Evolutionary conservation across 2,797 vertebrate species (phyloP).

Genomic region (Xenopus petersii): DNA sequence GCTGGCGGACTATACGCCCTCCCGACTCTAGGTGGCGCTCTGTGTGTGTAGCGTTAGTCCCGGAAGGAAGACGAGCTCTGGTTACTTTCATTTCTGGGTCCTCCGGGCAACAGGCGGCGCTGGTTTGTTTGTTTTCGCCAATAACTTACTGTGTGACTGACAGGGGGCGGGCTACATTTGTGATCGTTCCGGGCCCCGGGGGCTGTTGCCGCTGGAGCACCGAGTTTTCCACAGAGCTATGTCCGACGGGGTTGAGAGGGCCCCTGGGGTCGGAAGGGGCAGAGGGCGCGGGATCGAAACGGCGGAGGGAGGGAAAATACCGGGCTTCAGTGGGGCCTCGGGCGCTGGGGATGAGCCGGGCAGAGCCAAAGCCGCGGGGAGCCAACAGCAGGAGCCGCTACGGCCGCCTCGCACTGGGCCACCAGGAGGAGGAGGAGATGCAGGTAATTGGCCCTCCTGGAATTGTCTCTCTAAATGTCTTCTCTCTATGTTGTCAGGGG

Average conservation of each 20-base stretch:
- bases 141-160: neutral
- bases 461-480: too few relatives aligned
- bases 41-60: too few relatives aligned
- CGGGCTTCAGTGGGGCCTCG: slow-evolving; percentile 32
- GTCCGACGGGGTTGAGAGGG: slow-evolving; percentile 78
- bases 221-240: slow-evolving; percentile 57
- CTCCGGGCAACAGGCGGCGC: slow-evolving; percentile 5
- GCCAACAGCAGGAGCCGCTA: slow-evolving; percentile 72
- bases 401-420: slow-evolving; percentile 82
- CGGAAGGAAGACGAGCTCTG: too few relatives aligned
- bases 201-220: slow-evolving; percentile 10
- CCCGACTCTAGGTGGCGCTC: neutral
- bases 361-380: slow-evolving; percentile 52
- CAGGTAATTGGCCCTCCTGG: slow-evolving; percentile 6
- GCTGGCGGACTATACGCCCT: neutral
- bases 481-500: too few relatives aligned
- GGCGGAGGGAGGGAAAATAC: slow-evolving; percentile 18
- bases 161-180: slow-evolving; percentile 24
- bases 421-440: slow-evolving; percentile 62
- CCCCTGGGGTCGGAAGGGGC: slow-evolving; percentile 77
- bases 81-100: too few relatives aligned
- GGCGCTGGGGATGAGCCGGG: slow-evolving; percentile 17
- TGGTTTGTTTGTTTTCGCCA: neutral
- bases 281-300: slow-evolving; percentile 52
- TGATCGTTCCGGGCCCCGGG: slow-evolving; percentile 20